phyloP scores from a whole-genome alignment of 2,113 vertebrate species.

The Cryptotis parvus region DNA sequence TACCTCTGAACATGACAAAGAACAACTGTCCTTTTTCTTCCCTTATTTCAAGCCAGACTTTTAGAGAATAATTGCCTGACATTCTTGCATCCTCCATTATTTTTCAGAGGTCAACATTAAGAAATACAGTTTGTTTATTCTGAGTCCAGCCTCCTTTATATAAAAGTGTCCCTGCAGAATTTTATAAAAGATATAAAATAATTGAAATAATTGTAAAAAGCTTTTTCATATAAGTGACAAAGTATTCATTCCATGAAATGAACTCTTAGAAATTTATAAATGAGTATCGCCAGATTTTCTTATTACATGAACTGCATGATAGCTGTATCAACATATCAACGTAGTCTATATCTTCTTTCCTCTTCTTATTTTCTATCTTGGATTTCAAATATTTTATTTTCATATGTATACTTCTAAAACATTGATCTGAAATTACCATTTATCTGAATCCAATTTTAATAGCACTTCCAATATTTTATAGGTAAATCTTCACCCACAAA shows the following conservation, averaged over 20 bases:
- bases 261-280: not conserved
- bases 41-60: conserved; percentile 32
- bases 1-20: conserved; percentile 41
- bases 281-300: no score
- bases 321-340: not conserved
- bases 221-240: no score
- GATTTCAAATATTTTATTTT: not conserved
- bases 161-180: no score
- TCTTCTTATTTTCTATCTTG: not conserved
- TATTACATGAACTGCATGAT: not conserved
- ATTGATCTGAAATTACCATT: not conserved
- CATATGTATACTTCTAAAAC: not conserved
- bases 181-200: no score
- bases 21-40: not conserved
- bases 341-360: not conserved
- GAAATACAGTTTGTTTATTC: no score
- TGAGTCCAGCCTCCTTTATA: no score
- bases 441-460: not conserved
- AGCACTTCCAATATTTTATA: not conserved
- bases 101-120: not conserved
- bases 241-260: not conserved
- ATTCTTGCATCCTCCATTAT: not conserved
- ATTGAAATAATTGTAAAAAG: no score
- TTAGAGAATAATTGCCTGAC: not conserved
- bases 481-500: not conserved